A percentile compares a stretch with the other conserved stretches of the same genome.
Evolutionary conservation across 2,888 invertebrate species (phyloP).

Genomic region (Himalopsyche tibetana): DNA sequence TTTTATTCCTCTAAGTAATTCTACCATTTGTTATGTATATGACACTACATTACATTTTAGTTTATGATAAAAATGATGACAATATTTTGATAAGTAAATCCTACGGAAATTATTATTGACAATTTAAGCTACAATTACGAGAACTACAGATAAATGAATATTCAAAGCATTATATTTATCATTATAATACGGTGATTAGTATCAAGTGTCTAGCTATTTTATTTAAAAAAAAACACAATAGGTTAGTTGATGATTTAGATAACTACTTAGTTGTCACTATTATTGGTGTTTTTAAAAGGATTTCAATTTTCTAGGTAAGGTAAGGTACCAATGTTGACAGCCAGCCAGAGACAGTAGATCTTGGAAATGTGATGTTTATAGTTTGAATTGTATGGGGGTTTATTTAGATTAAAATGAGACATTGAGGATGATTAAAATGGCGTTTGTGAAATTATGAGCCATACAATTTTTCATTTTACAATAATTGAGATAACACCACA

Average conservation of each 20-base stretch:
- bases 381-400: background rate
- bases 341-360: constrained; percentile 24
- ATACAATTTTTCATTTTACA: too few species aligned
- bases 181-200: constrained; percentile 15
- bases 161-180: background rate
- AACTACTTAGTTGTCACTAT: constrained; percentile 9
- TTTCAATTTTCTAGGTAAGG: constrained; percentile 38
- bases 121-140: constrained; percentile 6
- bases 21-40: background rate
- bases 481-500: too few species aligned
- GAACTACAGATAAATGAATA: background rate
- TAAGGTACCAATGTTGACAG: constrained; percentile 30
- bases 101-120: background rate
- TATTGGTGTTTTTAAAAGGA: constrained; percentile 37
- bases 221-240: constrained; percentile 1
- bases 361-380: constrained; percentile 20
- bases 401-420: background rate
- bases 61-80: constrained; percentile 20
- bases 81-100: background rate
- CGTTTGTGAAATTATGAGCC: too few species aligned
- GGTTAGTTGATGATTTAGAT: constrained; percentile 13
- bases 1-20: background rate
- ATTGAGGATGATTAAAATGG: background rate
- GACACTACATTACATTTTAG: constrained; percentile 17
- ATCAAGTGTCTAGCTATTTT: background rate